Evolutionary conservation across 2,797 vertebrate genomes (phyloP), one percentile per base, ranked within the genome.

Genomic region (Acanthurus tractus): DNA sequence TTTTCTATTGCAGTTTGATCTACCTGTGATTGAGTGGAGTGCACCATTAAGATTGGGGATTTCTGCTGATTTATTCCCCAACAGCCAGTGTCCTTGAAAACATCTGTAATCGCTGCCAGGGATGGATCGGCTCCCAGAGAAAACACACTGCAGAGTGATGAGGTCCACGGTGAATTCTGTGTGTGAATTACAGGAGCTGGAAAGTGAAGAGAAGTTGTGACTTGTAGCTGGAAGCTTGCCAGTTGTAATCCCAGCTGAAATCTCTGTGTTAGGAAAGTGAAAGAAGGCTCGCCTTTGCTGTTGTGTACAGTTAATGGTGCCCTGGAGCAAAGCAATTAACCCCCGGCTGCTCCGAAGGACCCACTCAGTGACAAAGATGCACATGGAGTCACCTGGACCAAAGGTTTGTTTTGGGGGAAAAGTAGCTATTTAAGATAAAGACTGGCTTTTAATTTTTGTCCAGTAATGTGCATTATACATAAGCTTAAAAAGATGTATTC

Each of bases 1-100:
- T 83, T 82, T 82, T 82, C 62, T 45, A 85, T 77, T 75, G 78
- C 46, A 57, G 17, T 77, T 86, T 86, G 67, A 85, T 85, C 50
- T 70, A 61, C 58, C 70, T 72, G 57, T 82, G 83, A 86, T 84
- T 69, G 67, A 82, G 79, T 69, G 67, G 57, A 73, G 67, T 23
- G 61, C 34, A 12, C 54, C 70, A 59, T 76, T 66, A 77, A 64
- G 55, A 80, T 70, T 66, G 59, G 44, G 63, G 63, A 73, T 76
- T 80, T 78, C 70, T 63, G 62, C 58, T 82, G 69, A 81, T 86
- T 85, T 77, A 80, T 77, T 79, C 44, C 57, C 38, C 57, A 77
- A 49, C 62, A 63, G 59, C 57, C 45, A 55, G 15, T 64, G 77
- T 74, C 79, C 62, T 75, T 84, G 70, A 81, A 82, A 86, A 76